phyloP scores from a whole-genome alignment of 2,797 vertebrate genomes.

The Manis pentadactyla region DNA sequence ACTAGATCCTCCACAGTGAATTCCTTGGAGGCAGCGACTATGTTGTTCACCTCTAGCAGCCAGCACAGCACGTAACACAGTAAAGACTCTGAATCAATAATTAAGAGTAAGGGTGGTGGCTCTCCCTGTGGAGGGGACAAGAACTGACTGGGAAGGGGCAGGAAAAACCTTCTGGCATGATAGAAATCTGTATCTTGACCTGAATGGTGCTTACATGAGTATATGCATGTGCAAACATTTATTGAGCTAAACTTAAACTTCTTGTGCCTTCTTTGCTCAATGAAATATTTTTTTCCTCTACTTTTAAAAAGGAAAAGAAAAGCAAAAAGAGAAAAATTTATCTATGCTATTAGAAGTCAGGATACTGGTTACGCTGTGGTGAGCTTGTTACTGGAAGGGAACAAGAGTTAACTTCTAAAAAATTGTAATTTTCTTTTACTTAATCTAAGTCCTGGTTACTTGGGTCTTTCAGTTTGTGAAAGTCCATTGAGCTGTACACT shows the following conservation, averaged over 20 bases:
- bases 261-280: background rate
- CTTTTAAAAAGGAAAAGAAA: background rate
- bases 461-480: background rate
- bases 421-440: background rate
- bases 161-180: background rate
- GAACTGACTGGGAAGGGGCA: background rate
- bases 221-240: background rate
- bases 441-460: background rate
- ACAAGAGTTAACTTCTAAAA: background rate
- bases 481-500: background rate
- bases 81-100: background rate
- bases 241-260: constrained; percentile 6
- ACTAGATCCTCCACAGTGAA: background rate
- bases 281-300: background rate
- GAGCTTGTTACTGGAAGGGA: background rate
- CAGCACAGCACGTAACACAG: background rate
- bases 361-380: background rate
- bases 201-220: background rate
- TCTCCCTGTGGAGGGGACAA: background rate
- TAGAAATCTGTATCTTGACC: background rate
- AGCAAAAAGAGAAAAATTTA: background rate
- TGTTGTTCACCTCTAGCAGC: background rate
- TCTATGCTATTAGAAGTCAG: background rate
- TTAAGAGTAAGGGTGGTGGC: background rate
- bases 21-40: background rate